Percentiles rank a stretch among this genome's conserved stretches.
Evolutionary conservation across 2,797 vertebrate species (phyloP).

Genomic region (Anguilla anguilla): DNA sequence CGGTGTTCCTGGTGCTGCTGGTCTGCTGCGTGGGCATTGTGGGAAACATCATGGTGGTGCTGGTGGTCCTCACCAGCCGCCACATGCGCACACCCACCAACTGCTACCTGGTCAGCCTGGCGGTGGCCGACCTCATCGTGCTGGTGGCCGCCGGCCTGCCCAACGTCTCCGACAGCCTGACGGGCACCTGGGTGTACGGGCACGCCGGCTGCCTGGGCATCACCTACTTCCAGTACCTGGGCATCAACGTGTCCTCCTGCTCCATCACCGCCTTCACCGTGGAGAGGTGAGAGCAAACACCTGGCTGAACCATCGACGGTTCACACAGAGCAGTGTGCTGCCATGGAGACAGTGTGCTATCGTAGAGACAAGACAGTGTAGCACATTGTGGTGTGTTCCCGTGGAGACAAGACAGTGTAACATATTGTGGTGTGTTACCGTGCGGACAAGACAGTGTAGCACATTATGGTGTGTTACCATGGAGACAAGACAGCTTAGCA

Average conservation of each 20-base stretch:
- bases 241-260: constrained; percentile 81
- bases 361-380: neutral
- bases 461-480: neutral
- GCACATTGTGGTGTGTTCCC: neutral
- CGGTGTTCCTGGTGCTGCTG: constrained; percentile 77
- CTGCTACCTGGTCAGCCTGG: constrained; percentile 82
- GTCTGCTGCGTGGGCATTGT: constrained; percentile 76
- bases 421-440: neutral
- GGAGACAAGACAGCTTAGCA: neutral
- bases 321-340: neutral
- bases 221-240: constrained; percentile 83
- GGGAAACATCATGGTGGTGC: constrained; percentile 81
- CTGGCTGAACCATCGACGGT: neutral
- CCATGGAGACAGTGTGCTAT: neutral
- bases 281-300: constrained; percentile 69
- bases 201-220: constrained; percentile 76
- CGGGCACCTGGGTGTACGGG: constrained; percentile 76
- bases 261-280: constrained; percentile 82
- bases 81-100: constrained; percentile 82
- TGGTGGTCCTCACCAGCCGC: constrained; percentile 76
- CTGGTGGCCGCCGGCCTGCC: constrained; percentile 79
- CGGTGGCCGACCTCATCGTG: constrained; percentile 77
- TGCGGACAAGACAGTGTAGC: neutral
- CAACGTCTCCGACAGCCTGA: constrained; percentile 77
- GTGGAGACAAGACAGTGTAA: neutral